Evolutionary conservation across 2,888 invertebrate genomes (phyloP).

Genomic region (Acronicta aceris): DNA sequence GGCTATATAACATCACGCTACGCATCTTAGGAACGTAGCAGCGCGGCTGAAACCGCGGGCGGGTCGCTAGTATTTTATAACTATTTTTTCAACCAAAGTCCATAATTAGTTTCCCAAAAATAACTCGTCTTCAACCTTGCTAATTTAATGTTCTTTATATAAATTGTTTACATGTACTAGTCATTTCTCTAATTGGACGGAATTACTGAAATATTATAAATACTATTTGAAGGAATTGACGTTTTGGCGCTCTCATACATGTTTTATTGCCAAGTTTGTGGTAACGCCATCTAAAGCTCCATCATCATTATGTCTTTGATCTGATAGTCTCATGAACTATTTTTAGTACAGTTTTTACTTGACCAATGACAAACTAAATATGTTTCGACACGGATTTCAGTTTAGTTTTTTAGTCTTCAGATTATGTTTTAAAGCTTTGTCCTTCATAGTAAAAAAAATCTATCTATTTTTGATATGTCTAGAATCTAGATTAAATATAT

Average conservation of each 20-base stretch:
- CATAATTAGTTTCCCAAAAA: not conserved
- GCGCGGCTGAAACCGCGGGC: too few species aligned
- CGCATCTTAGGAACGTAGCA: too few species aligned
- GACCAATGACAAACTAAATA: conserved; percentile 2
- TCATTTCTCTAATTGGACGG: conserved; percentile 25
- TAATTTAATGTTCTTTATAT: conserved; percentile 1
- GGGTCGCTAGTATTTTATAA: too few species aligned
- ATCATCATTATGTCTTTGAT: conserved; percentile 17
- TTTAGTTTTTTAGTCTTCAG: not conserved
- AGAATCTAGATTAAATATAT: too few species aligned
- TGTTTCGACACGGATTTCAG: not conserved
- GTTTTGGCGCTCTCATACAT: conserved; percentile 57
- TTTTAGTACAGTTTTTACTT: conserved; percentile 15
- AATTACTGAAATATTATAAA: conserved; percentile 20
- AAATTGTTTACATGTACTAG: conserved; percentile 15
- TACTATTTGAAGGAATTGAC: conserved; percentile 47
- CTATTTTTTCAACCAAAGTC: not conserved
- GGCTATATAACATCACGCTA: too few species aligned
- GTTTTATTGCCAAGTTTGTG: conserved; percentile 58
- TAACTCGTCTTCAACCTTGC: not conserved
- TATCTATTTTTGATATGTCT: too few species aligned
- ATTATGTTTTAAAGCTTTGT: too few species aligned
- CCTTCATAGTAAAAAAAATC: too few species aligned
- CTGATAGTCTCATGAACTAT: conserved; percentile 4
- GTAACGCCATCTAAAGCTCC: conserved; percentile 27